Evolutionary conservation across 2,797 vertebrate species (phyloP).

Genomic region (Fistularia tabacaria): DNA sequence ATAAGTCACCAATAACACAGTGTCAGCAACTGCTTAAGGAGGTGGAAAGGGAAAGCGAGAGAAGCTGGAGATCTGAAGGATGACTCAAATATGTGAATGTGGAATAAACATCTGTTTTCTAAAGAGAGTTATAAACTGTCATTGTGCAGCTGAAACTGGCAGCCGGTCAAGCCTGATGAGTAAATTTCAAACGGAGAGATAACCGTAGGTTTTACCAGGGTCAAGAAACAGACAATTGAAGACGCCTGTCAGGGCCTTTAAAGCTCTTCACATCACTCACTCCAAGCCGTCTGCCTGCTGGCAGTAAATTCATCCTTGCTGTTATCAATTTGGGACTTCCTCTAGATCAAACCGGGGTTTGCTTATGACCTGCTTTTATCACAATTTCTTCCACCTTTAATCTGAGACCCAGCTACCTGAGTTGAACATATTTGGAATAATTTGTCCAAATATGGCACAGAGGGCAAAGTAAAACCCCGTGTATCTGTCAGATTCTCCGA

Average conservation of each 20-base stretch:
- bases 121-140: neutral
- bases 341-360: conserved; percentile 42
- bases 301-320: conserved; percentile 67
- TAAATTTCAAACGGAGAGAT: conserved; percentile 53
- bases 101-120: conserved; percentile 28
- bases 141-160: conserved; percentile 35
- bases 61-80: no score
- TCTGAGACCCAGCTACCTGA: conserved; percentile 23
- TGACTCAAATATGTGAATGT: conserved; percentile 40
- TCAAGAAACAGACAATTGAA: conserved; percentile 35
- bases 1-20: no score
- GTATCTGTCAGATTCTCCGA: conserved; percentile 19
- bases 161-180: conserved; percentile 35
- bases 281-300: conserved; percentile 58
- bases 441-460: conserved; percentile 24
- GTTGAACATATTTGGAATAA: conserved; percentile 43
- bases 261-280: conserved; percentile 63
- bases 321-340: conserved; percentile 49
- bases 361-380: conserved; percentile 36
- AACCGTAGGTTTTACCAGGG: conserved; percentile 46
- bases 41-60: no score
- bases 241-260: conserved; percentile 47
- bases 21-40: no score
- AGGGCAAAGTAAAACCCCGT: conserved; percentile 40
- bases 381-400: conserved; percentile 40